A percentile compares a stretch with the other conserved stretches of the same genome.
Evolutionary conservation across 1,140 invertebrate species (phyloP).

Genomic region (Cataglyphis hispanica): DNA sequence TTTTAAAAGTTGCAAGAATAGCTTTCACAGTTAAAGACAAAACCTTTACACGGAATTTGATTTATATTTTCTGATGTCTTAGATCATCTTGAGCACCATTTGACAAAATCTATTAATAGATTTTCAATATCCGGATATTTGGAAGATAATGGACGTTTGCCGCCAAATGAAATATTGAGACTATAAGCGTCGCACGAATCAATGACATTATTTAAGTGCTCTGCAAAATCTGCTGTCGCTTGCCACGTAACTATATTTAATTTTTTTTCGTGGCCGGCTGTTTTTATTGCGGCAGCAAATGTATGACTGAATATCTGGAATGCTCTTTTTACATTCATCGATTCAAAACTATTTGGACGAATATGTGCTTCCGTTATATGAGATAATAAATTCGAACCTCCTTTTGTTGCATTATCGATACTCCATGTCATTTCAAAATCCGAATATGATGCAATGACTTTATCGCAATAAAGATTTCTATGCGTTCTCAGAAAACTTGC

Average conservation of each 20-base stretch:
- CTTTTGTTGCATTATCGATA: too few relatives aligned
- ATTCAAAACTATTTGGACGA: too few relatives aligned
- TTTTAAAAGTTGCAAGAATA: background rate
- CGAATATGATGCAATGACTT: too few relatives aligned
- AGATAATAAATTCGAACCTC: too few relatives aligned
- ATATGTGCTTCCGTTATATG: too few relatives aligned
- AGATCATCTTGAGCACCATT: background rate
- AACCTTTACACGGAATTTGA: slow-evolving; percentile 17
- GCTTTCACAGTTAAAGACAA: background rate
- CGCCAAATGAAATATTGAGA: background rate
- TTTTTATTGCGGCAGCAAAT: background rate
- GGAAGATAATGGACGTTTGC: background rate
- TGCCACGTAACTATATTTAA: slow-evolving; percentile 2
- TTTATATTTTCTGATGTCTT: background rate
- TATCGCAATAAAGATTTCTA: too few relatives aligned
- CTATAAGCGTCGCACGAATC: slow-evolving; percentile 12
- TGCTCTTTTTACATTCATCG: too few relatives aligned
- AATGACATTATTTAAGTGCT: background rate
- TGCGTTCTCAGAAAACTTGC: too few relatives aligned
- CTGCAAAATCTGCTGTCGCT: slow-evolving; percentile 20
- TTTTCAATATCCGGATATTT: slow-evolving; percentile 19
- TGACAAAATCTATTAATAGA: background rate
- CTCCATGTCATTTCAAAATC: too few relatives aligned
- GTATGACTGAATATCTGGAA: too few relatives aligned
- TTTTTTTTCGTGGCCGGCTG: background rate